Percentiles rank a stretch among this genome's conserved stretches.
These are phyloP conservation scores for Herminia tarsipennalis DNA, from an alignment of 2,888 invertebrate species.

Conservation along the genomic window DNA sequence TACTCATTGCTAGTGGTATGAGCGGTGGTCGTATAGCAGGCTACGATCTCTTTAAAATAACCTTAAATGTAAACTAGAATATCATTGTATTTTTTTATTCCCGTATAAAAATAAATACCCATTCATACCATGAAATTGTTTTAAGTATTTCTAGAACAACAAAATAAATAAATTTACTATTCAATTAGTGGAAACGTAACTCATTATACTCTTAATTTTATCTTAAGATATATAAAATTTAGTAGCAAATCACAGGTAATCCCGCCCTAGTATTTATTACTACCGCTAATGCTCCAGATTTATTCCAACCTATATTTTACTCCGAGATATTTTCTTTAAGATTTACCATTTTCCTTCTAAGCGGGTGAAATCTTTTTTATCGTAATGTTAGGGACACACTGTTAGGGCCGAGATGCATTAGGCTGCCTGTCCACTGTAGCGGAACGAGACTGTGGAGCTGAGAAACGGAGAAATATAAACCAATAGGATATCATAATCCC, in stretches of 20 bases:
- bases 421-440: too few species aligned
- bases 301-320: constrained; percentile 24
- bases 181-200: not conserved
- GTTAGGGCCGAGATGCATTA: too few species aligned
- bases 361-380: constrained; percentile 31
- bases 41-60: too few species aligned
- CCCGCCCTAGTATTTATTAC: constrained; percentile 30
- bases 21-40: too few species aligned
- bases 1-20: too few species aligned
- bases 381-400: not conserved
- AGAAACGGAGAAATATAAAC: too few species aligned
- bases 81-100: too few species aligned
- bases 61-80: too few species aligned
- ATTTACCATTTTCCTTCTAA: constrained; percentile 31
- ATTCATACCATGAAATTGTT: too few species aligned
- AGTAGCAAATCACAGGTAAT: constrained; percentile 22
- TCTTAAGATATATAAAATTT: constrained; percentile 5
- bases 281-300: constrained; percentile 25
- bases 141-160: too few species aligned
- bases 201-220: not conserved
- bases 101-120: too few species aligned
- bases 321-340: constrained; percentile 21
- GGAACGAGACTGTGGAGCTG: constrained; percentile 44
- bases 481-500: too few species aligned
- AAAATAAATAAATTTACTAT: not conserved